These are phyloP conservation scores for Clavelina lepadiformis DNA, from an alignment of 23 tunicate species.

Conservation along the genomic window DNA sequence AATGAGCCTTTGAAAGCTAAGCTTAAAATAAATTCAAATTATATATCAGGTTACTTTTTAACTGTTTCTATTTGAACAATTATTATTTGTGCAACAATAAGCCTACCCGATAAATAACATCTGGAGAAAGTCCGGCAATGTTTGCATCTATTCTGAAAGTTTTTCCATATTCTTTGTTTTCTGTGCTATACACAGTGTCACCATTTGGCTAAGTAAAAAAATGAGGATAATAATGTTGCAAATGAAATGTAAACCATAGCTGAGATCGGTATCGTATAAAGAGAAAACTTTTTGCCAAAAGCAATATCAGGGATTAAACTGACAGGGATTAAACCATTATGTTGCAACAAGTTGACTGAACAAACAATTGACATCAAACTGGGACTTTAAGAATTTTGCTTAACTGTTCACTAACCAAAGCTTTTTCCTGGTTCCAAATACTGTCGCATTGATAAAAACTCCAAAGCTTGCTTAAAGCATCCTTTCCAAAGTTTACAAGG, in stretches of 20 bases:
- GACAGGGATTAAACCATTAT: background rate
- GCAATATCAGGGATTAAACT: no score
- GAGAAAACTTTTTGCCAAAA: no score
- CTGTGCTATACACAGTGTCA: conserved; percentile 67
- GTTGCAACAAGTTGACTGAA: background rate
- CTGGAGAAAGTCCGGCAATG: conserved; percentile 30
- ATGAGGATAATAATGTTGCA: no score
- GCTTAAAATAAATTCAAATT: no score
- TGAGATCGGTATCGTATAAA: no score
- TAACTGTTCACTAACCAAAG: conserved; percentile 21
- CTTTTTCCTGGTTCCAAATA: conserved; percentile 73
- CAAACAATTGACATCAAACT: no score
- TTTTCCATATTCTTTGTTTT: conserved; percentile 63
- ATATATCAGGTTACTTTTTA: background rate
- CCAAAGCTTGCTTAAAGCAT: conserved; percentile 50
- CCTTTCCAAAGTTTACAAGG: conserved; percentile 42
- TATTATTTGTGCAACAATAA: no score
- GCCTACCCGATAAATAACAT: conserved; percentile 51
- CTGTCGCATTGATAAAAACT: conserved; percentile 27
- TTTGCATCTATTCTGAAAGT: conserved; percentile 51
- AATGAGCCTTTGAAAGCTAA: no score
- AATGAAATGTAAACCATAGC: no score
- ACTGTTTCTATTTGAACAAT: no score
- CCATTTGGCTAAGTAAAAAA: conserved; percentile 75
- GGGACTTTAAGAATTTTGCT: no score